Evolutionary conservation across 2,888 invertebrate species (phyloP), one percentile per base, ranked within the genome.

Genomic region (Muschampia plurimacula): DNA sequence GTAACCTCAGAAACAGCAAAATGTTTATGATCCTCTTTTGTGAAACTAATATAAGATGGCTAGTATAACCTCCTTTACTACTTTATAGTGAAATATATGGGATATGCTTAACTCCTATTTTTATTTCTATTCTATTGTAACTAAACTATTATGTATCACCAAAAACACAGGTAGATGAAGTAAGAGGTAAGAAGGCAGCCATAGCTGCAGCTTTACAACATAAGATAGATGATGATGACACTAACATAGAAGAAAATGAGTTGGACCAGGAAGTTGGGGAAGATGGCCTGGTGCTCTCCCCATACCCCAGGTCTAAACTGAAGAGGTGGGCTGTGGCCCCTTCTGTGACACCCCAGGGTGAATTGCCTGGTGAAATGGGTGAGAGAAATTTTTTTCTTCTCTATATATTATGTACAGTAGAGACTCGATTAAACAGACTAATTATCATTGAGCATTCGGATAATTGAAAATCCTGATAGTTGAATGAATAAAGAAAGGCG

Each of bases 351-450:
- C 97, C 97, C 75, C 91, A 92, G 64, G 95, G 95, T 62, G 96
- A 97, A 2, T 95, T 95, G 74, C 98, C 98, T 44, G 99, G 99
- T 59, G 99, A 99, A 94, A 95, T 97, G 95, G 99, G 99, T 81
- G 95, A 92, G 87, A 49, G 28, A 13, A 13, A 64, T 28, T 22
- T 44, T 10, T 39, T 39, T 39, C 6, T 6, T 39, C 22, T 22
- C 22, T 22, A 22, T 22, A 22, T 22, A 22, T 22, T 22, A 22
- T 22, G 22, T 22, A 22, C 22, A 22, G 22, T 22, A 22, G 22
- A 22, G 22, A 22, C 22, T 22, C 22, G 1, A 22, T 22, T 22
- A 22, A 22, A 22, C 22, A 22, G 22, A 22, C 22, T 22, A 22
- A 22, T 22, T 22, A 1, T 22, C 22, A 22, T 22, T 22, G 22